Evolutionary conservation across 2,888 invertebrate species (phyloP).

Genomic region (Ganaspis brasiliensis): DNA sequence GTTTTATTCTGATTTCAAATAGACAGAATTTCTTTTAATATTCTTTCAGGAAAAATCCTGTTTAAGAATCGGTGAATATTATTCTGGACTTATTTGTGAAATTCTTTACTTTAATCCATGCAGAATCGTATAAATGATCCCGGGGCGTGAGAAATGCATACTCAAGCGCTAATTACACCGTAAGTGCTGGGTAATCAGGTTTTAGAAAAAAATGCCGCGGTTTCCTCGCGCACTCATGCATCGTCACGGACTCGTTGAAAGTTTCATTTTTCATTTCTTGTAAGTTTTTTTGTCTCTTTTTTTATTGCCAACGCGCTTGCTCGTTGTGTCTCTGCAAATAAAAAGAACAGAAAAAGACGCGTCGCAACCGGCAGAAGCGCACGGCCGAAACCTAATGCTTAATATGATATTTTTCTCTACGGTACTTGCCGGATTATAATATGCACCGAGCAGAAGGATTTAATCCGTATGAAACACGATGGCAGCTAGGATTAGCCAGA

Average conservation of each 20-base stretch:
- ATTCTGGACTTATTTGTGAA: neutral
- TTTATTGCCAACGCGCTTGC: slow-evolving; percentile 8
- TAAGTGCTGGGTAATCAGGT: slow-evolving; percentile 36
- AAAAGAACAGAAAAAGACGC: slow-evolving; percentile 15
- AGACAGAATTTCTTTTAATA: too few species aligned
- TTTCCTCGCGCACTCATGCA: slow-evolving; percentile 27
- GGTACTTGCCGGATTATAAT: slow-evolving; percentile 70
- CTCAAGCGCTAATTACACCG: slow-evolving; percentile 36
- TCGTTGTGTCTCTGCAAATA: slow-evolving; percentile 24
- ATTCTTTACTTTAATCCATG: slow-evolving; percentile 4
- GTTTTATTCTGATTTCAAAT: too few species aligned
- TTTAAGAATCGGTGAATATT: neutral
- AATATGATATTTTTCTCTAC: slow-evolving; percentile 65
- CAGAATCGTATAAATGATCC: slow-evolving; percentile 20
- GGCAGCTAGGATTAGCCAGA: slow-evolving; percentile 70
- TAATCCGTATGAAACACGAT: slow-evolving; percentile 72
- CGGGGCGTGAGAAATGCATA: slow-evolving; percentile 17
- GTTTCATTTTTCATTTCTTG: slow-evolving; percentile 37
- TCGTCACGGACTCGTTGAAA: slow-evolving; percentile 36
- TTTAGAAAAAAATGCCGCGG: slow-evolving; percentile 32
- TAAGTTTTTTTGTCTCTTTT: slow-evolving; percentile 6
- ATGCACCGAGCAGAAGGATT: slow-evolving; percentile 65
- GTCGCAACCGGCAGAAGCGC: neutral
- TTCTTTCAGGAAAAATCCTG: too few species aligned
- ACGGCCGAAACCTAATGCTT: slow-evolving; percentile 53